These are phyloP conservation scores for Horisme vitalbata DNA, from an alignment of 2,888 invertebrate species.

Conservation along the genomic window DNA sequence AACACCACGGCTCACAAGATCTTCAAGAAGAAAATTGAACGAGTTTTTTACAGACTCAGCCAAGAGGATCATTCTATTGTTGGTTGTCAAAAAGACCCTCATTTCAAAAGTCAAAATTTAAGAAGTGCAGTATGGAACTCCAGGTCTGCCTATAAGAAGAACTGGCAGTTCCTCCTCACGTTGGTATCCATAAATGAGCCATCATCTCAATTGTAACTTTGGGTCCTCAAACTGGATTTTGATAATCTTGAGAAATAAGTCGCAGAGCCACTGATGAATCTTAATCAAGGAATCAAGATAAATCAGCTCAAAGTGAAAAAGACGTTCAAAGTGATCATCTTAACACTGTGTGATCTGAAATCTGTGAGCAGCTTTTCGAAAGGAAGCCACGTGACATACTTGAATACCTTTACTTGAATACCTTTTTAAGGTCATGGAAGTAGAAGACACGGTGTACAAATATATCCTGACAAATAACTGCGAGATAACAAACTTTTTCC, in stretches of 20 bases:
- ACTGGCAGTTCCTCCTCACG: conserved; percentile 99
- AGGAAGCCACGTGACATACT: conserved; percentile 95
- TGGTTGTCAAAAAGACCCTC: conserved; percentile 94
- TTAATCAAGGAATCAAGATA: conserved; percentile 98
- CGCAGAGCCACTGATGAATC: conserved; percentile 98
- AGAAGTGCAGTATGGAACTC: conserved; percentile 90
- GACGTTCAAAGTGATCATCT: conserved; percentile 97
- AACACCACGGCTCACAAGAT: conserved; percentile 95
- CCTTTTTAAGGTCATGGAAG: conserved; percentile 98
- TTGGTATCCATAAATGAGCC: conserved; percentile 97
- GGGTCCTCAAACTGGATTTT: conserved; percentile 99
- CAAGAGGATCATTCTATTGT: conserved; percentile 97
- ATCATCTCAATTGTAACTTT: conserved; percentile 95
- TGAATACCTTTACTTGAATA: too few relatives aligned
- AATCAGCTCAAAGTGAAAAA: conserved; percentile 94
- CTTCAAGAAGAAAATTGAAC: conserved; percentile 95
- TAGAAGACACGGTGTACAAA: conserved; percentile 99
- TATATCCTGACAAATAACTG: conserved; percentile 98
- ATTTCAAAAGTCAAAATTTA: too few relatives aligned
- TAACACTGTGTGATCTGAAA: conserved; percentile 94
- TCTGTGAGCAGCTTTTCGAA: conserved; percentile 98
- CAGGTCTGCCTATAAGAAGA: conserved; percentile 95
- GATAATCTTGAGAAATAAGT: conserved; percentile 99
- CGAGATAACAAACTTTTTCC: conserved; percentile 97
- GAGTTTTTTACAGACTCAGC: conserved; percentile 98